phyloP scores from a whole-genome alignment of 1,140 invertebrate species.

The Micrasema minimum region DNA sequence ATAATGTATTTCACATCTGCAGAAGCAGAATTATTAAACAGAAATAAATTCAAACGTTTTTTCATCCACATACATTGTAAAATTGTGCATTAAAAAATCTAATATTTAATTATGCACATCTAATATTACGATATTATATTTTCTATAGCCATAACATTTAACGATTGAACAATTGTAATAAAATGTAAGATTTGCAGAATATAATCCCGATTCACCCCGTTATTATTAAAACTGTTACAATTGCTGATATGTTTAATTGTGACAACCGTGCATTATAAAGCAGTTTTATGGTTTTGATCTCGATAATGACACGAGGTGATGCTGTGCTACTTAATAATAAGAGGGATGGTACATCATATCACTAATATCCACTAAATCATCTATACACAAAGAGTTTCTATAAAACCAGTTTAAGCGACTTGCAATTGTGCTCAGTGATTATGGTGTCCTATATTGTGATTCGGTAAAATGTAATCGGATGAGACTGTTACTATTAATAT shows the following conservation, averaged over 20 bases:
- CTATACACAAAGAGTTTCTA: constrained; percentile 16
- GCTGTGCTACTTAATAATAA: background rate
- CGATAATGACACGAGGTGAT: constrained; percentile 27
- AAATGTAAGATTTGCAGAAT: background rate
- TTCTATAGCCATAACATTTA: no score
- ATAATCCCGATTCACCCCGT: constrained; percentile 8
- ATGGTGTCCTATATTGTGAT: constrained; percentile 12
- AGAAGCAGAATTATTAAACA: background rate
- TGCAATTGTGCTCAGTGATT: constrained; percentile 20
- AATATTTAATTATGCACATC: constrained; percentile 7
- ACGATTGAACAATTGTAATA: no score
- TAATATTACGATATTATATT: background rate
- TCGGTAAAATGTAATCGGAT: constrained; percentile 3
- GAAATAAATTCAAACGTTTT: background rate
- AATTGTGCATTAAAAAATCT: constrained; percentile 11
- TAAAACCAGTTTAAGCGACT: constrained; percentile 9
- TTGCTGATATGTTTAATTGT: constrained; percentile 39
- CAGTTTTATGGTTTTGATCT: constrained; percentile 30
- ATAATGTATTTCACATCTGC: constrained; percentile 4
- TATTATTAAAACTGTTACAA: constrained; percentile 14
- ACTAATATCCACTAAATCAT: constrained; percentile 10
- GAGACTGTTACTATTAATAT: constrained; percentile 21
- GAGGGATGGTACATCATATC: constrained; percentile 17
- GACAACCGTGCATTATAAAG: constrained; percentile 52
- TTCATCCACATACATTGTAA: background rate